A percentile compares a stretch with the other conserved stretches of the same genome.
phyloP scores from a whole-genome alignment of 2,113 vertebrate species.

The Petrocephalus zakoni region DNA sequence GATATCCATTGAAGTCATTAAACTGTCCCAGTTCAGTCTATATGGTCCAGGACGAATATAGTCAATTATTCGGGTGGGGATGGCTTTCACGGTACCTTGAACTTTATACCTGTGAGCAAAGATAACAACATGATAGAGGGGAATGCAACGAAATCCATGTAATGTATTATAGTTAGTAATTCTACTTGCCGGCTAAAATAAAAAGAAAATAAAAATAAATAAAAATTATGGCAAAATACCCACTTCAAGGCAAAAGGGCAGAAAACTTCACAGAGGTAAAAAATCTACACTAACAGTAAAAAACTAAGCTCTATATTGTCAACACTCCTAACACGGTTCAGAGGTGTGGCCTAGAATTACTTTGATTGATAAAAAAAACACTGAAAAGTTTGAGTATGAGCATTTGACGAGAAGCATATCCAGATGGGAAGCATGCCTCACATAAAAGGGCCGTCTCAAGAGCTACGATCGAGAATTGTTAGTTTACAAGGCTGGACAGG shows the following conservation, averaged over 20 bases:
- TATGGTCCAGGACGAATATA: conserved; percentile 74
- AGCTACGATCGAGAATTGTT: too few relatives aligned
- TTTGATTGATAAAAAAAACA: neutral
- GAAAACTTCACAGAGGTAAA: too few relatives aligned
- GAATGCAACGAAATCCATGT: neutral
- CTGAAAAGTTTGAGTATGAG: too few relatives aligned
- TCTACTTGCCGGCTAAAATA: neutral
- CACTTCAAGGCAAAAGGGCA: neutral
- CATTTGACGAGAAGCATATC: too few relatives aligned
- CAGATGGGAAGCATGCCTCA: too few relatives aligned
- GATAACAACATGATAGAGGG: conserved; percentile 15
- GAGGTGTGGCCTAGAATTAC: too few relatives aligned
- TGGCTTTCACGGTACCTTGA: conserved; percentile 66
- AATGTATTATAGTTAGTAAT: neutral
- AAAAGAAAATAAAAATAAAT: too few relatives aligned
- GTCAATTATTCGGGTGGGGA: conserved; percentile 62
- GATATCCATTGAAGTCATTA: conserved; percentile 79
- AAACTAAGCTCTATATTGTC: too few relatives aligned
- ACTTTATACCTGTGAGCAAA: conserved; percentile 67
- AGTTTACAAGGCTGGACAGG: too few relatives aligned
- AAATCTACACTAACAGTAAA: too few relatives aligned
- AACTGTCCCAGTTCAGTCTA: conserved; percentile 71
- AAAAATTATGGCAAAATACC: neutral
- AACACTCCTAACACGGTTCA: too few relatives aligned
- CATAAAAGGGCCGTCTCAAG: too few relatives aligned